Evolutionary conservation across 2,797 vertebrate species (phyloP).

Genomic region (Notolabrus celidotus): DNA sequence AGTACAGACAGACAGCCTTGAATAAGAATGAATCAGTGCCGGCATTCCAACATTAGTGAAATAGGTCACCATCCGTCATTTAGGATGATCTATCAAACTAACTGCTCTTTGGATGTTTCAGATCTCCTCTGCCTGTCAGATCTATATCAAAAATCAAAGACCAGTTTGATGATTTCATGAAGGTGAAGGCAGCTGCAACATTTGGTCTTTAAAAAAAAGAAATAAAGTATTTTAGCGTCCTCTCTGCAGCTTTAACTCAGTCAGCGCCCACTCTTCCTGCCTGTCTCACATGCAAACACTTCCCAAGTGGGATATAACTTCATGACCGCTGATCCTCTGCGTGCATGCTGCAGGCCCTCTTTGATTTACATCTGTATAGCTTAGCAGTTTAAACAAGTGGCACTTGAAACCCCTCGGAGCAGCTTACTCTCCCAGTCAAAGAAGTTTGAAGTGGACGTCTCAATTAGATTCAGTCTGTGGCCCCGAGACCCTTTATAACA

Average conservation of each 20-base stretch:
- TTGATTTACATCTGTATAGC: constrained; percentile 74
- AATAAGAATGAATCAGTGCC: neutral
- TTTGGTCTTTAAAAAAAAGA: no score
- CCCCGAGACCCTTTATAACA: constrained; percentile 17
- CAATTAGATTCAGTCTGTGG: constrained; percentile 59
- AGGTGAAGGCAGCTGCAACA: constrained; percentile 6
- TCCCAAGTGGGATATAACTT: constrained; percentile 50
- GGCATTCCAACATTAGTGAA: neutral
- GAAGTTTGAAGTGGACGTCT: constrained; percentile 68
- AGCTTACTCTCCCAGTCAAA: constrained; percentile 51
- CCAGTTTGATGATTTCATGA: constrained; percentile 1
- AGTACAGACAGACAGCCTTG: neutral
- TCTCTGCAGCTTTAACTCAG: constrained; percentile 35
- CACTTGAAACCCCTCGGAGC: constrained; percentile 73
- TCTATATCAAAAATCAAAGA: constrained; percentile 20
- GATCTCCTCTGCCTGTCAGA: constrained; percentile 7
- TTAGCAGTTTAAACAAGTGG: constrained; percentile 71
- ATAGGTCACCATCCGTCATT: constrained; percentile 9
- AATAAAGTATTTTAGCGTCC: constrained; percentile 33
- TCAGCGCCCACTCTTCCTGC: constrained; percentile 20
- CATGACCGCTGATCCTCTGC: constrained; percentile 39
- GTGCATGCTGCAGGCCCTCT: constrained; percentile 31
- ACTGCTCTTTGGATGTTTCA: constrained; percentile 6
- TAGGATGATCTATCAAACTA: constrained; percentile 3
- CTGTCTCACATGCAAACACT: constrained; percentile 38